Base-by-base conservation (phyloP, 2,113 vertebrate species). In the Campylomormyrus tamandua region DNA sequence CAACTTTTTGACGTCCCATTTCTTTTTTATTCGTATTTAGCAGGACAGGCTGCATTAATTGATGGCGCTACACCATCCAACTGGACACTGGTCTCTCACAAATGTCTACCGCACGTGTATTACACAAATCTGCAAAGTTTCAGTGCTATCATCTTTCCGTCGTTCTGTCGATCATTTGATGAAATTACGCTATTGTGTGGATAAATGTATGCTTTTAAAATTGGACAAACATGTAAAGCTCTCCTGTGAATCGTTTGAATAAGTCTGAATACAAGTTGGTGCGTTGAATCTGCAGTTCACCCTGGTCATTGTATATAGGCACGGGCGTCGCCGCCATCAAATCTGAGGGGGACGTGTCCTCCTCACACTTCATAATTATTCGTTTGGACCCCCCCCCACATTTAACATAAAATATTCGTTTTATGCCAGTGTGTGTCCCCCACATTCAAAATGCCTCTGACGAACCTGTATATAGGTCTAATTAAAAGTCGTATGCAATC, bases 81-180 rank as follows among this genome's bases (percentile, higher is more conserved):
- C 4, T 19, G 17, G 52, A 53, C 17, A 92, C 95, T 87, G 94
- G 96, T 96, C 94, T 92, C 70, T 91, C 58, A 91, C 93, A 95
- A 96, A 96, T 96, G 95, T 83, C 58, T 10, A 66, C 24, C 24
- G 24, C 58, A n/a, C 27, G 58, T 3, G 24, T 2, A n/a, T n/a
- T 27, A 66, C 58, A 24, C 58, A 66, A n/a, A 66, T 27, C 21
- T 24, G n/a, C 45, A 31, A 19, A 10, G 66, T 56, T 9, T 15
- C 31, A 53, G 39, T 1, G 27, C 27, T 8, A 45, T 56, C 19
- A 7, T 2, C 2, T 21, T 9, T 10, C 6, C 24, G 21, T 58
- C 13, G 21, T 66, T 35, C 70, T 15, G 27, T 19, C 35, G 35
- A 39, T 39, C 27, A 17, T 77, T 77, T 39, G 27, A 15, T 77